Evolutionary conservation across 2,797 vertebrate species (phyloP).

Genomic region (Luscinia luscinia): DNA sequence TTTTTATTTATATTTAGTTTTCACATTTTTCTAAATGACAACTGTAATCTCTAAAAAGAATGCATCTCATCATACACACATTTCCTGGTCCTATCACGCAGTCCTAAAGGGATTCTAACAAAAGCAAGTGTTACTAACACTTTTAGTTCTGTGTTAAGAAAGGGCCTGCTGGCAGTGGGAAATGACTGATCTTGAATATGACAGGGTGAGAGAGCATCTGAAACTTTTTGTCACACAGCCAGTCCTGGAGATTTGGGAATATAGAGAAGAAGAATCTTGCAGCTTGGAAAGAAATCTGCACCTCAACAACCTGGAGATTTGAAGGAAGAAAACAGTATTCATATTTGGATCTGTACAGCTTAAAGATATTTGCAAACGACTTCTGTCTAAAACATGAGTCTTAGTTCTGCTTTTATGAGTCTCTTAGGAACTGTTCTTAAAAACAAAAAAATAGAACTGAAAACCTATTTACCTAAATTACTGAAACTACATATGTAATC

Average conservation of each 20-base stretch:
- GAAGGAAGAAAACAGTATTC: neutral
- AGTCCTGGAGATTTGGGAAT: neutral
- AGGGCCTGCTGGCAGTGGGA: neutral
- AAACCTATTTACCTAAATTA: neutral
- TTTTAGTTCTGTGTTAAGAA: slow-evolving; percentile 9
- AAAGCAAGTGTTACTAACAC: slow-evolving; percentile 23
- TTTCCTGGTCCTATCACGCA: neutral
- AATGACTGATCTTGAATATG: neutral
- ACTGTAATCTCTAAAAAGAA: neutral
- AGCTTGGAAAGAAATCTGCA: neutral
- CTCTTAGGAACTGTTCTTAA: neutral
- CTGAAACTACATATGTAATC: neutral
- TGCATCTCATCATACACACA: neutral
- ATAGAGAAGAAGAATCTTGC: neutral
- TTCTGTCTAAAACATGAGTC: neutral
- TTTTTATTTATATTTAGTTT: slow-evolving; percentile 14
- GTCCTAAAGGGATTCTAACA: neutral
- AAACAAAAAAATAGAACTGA: neutral
- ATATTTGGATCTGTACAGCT: neutral
- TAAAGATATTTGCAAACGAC: neutral
- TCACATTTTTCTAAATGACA: slow-evolving; percentile 18
- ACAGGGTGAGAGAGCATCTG: slow-evolving; percentile 6
- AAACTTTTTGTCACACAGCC: neutral
- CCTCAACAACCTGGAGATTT: neutral
- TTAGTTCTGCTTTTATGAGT: neutral